Percentiles rank a stretch among this genome's conserved stretches.
Evolutionary conservation across 1,140 invertebrate species (phyloP).

Genomic region (Platyscapa corneri): DNA sequence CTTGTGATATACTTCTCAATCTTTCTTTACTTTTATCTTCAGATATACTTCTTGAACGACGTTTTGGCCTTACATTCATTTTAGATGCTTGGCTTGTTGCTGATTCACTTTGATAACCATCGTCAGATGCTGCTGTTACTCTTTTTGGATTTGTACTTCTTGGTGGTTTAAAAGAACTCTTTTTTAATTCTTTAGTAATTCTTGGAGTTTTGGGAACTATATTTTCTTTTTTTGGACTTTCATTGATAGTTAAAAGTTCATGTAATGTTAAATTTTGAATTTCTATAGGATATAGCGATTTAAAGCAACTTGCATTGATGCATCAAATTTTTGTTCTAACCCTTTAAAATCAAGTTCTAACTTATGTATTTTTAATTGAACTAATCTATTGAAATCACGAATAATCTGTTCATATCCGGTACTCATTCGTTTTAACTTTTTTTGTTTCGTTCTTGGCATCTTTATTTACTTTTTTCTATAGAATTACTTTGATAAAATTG

Average conservation of each 20-base stretch:
- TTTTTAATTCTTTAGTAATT: conserved; percentile 40
- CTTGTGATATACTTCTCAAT: conserved; percentile 56
- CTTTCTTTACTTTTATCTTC: conserved; percentile 42
- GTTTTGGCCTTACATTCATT: conserved; percentile 30
- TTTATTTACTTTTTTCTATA: conserved; percentile 22
- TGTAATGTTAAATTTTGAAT: conserved; percentile 60
- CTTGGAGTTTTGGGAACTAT: conserved; percentile 53
- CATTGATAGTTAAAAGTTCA: conserved; percentile 54
- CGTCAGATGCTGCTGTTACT: not conserved
- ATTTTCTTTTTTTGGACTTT: conserved; percentile 57
- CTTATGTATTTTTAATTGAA: conserved; percentile 54
- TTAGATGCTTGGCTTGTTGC: conserved; percentile 48
- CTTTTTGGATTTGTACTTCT: conserved; percentile 36
- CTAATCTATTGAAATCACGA: conserved; percentile 63
- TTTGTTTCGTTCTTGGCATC: conserved; percentile 64
- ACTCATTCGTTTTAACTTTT: conserved; percentile 45
- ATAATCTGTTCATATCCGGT: conserved; percentile 56
- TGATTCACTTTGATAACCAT: conserved; percentile 47
- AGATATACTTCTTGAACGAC: conserved; percentile 30
- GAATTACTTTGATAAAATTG: not conserved
- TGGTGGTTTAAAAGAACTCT: conserved; percentile 45
- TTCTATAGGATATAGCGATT: conserved; percentile 58
- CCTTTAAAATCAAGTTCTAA: conserved; percentile 58
- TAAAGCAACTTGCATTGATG: conserved; percentile 54
- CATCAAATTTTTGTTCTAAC: conserved; percentile 53